Evolutionary conservation across 1,140 invertebrate genomes (phyloP), one percentile per base, ranked within the genome.

Genomic region (Calosoma granatense): DNA sequence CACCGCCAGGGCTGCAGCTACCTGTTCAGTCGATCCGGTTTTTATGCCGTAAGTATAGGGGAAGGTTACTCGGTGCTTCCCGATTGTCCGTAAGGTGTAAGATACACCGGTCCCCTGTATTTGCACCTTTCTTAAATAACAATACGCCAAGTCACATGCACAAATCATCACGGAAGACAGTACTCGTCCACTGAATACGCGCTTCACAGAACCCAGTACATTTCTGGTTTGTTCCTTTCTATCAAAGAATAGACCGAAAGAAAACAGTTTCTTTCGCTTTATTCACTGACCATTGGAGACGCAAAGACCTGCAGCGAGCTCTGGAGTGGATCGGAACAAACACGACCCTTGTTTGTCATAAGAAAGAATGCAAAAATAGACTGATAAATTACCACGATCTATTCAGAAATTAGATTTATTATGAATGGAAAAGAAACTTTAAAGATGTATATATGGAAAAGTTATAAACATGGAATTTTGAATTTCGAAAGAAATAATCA

Each of bases 151-250:
- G 41, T 47, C 41, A 47, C 41, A 6, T 4, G 41, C 41, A 47
- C 41, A 47, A 47, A 47, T 47, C 41, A 47, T 47, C 41, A 17
- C 41, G 41, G 41, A 47, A 47, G 41, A 47, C 41, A 47, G 9
- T 30, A 30, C 26, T 30, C 26, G 26, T 30, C 26, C 14, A 6
- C 14, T 30, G 26, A 30, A 30, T 30, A 14, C 26, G 14, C 17
- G 3, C 41, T 47, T 47, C 41, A 4, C 4, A 47, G 41, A 47
- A 47, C n/a, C 26, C 6, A 36, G 6, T 47, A 17, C 9, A 47
- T 17, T 47, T 47, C 17, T 47, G 17, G 41, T 47, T 12, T 47
- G 41, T 47, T 47, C 17, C 41, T 12, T 47, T 47, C 15, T 17
- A 47, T 47, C 41, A 11, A 47, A 47, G 6, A 11, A 17, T 47